These are phyloP conservation scores for Ascidia mentula DNA, from an alignment of 23 tunicate species.

Conservation along the genomic window DNA sequence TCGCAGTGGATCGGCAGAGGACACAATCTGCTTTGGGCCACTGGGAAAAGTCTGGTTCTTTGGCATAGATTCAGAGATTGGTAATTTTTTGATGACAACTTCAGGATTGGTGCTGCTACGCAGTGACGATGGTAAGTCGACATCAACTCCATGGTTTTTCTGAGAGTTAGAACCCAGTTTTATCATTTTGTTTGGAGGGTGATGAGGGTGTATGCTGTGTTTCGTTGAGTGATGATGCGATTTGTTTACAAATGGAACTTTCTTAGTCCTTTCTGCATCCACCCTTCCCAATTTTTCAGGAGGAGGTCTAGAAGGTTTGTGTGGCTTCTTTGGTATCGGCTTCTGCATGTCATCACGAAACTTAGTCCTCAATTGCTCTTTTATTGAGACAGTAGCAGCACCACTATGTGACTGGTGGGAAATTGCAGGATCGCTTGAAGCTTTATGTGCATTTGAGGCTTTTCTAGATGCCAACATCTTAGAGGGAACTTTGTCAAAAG, in stretches of 20 bases:
- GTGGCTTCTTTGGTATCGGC: not conserved
- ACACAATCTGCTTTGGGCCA: not conserved
- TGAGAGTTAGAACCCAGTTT: not conserved
- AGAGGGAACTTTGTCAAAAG: conserved; percentile 1
- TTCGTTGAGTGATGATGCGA: not conserved
- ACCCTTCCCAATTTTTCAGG: not conserved
- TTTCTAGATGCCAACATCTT: not conserved
- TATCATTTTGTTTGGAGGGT: not conserved
- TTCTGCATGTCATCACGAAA: not conserved
- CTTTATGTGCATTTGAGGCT: not conserved
- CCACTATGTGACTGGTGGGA: not conserved
- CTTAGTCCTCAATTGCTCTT: conserved; percentile 1
- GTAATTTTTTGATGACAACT: conserved; percentile 38
- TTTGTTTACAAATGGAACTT: not conserved
- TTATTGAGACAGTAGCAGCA: not conserved
- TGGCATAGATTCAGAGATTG: not conserved
- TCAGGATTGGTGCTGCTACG: conserved; percentile 18
- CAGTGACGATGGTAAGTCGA: not conserved
- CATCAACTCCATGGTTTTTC: not conserved
- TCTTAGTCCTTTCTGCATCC: not conserved
- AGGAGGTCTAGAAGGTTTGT: not conserved
- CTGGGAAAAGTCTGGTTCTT: not conserved
- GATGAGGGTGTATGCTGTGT: not conserved
- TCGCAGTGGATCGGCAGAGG: not conserved
- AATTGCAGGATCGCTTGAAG: not conserved